phyloP scores from a whole-genome alignment of 2,113 vertebrate species.

The Aramus guarauna region DNA sequence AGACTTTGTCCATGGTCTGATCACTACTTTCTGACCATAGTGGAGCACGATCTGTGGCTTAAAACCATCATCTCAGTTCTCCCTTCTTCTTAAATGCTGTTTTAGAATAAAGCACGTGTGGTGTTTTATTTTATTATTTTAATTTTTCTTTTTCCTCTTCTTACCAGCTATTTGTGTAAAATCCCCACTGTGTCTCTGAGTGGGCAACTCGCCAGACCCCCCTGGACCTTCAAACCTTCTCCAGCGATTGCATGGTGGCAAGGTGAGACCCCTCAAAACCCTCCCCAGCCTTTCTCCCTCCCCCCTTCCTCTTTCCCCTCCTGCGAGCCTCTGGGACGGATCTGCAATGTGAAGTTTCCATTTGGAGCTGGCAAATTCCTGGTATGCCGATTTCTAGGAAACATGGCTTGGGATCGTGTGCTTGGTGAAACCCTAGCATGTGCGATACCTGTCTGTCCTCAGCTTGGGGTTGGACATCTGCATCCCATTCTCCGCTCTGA shows the following conservation, averaged over 20 bases:
- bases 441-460: conserved; percentile 57
- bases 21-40: not conserved
- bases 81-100: not conserved
- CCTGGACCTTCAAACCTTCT: not conserved
- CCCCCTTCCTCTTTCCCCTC: not conserved
- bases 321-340: not conserved
- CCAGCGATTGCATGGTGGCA: not conserved
- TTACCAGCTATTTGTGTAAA: not conserved
- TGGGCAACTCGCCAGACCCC: not conserved
- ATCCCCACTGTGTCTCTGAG: not conserved
- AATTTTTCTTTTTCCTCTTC: not conserved
- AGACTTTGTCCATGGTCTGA: not conserved
- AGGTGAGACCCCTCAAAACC: not conserved
- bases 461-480: not conserved
- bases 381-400: conserved; percentile 43
- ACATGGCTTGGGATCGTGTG: not conserved
- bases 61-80: not conserved
- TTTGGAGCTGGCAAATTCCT: conserved; percentile 24
- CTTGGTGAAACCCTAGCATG: conserved; percentile 12
- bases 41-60: not conserved
- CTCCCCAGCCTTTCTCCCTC: not conserved
- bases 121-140: not conserved
- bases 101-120: not conserved
- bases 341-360: not conserved
- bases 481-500: not conserved